Conservation (phyloP, 2,113 vertebrate genomes). For the Hippocampus abdominalis region DNA sequence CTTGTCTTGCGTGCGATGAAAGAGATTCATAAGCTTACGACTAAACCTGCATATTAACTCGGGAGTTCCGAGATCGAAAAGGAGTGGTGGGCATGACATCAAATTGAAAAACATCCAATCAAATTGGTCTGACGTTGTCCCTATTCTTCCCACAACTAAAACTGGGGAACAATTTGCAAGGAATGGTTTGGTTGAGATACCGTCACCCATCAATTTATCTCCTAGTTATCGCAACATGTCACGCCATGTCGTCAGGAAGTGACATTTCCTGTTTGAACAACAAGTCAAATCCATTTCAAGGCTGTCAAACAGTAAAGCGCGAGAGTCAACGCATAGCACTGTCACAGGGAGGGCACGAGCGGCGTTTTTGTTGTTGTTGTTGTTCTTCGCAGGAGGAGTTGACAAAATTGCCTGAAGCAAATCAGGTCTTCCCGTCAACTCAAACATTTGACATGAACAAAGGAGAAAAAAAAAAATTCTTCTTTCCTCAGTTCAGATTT, state of each 20-base stretch:
- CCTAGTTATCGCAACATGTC: too few relatives aligned
- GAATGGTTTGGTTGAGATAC: neutral
- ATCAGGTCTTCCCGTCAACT: neutral
- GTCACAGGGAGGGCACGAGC: neutral
- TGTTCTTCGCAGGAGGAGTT: neutral
- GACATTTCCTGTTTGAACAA: neutral
- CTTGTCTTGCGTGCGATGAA: neutral
- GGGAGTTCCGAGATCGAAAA: neutral
- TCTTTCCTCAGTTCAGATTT: neutral
- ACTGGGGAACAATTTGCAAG: neutral
- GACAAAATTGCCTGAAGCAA: conserved; percentile 8
- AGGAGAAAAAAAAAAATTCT: neutral
- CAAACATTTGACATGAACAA: neutral
- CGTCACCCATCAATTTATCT: neutral
- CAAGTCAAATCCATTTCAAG: neutral
- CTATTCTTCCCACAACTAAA: neutral
- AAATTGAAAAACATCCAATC: neutral
- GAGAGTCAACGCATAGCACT: neutral
- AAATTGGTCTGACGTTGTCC: neutral
- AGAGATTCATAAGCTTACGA: neutral
- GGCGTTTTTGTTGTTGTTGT: neutral
- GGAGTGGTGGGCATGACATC: too few relatives aligned
- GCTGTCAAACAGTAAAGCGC: neutral
- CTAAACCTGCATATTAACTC: neutral
- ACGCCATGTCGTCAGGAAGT: too few relatives aligned